These are phyloP conservation scores for Drosophila sulfurigaster DNA, from an alignment of 1,140 invertebrate genomes.

Conservation along the genomic window DNA sequence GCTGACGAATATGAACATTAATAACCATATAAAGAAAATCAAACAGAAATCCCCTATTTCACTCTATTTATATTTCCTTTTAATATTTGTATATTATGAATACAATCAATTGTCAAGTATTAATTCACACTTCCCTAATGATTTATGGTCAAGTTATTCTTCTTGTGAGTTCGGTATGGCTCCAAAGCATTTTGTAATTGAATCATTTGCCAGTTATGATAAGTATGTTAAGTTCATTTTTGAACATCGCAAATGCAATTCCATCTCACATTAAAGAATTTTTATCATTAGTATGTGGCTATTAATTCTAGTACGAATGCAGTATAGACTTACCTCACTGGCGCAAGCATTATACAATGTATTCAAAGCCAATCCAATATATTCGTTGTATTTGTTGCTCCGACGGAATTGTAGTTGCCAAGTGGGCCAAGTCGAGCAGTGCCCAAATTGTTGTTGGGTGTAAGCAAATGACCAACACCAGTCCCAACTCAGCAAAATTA, in stretches of 20 bases:
- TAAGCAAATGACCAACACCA: slow-evolving; percentile 23
- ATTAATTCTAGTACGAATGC: neutral
- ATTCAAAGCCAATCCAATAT: slow-evolving; percentile 60
- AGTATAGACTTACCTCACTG: slow-evolving; percentile 68
- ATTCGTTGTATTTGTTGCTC: slow-evolving; percentile 20
- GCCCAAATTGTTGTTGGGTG: slow-evolving; percentile 24
- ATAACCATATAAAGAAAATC: slow-evolving; percentile 30
- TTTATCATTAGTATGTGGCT: neutral
- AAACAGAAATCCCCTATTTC: slow-evolving; percentile 30
- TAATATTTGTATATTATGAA: too few relatives aligned
- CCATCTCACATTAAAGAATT: neutral
- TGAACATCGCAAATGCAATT: slow-evolving; percentile 14
- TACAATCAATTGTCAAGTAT: slow-evolving; percentile 16
- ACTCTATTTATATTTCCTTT: neutral
- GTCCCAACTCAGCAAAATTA: slow-evolving; percentile 59
- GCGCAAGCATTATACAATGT: slow-evolving; percentile 68
- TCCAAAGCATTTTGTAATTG: slow-evolving; percentile 58
- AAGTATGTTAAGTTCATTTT: slow-evolving; percentile 33
- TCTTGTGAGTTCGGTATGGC: slow-evolving; percentile 20
- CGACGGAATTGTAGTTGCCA: slow-evolving; percentile 4
- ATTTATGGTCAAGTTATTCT: slow-evolving; percentile 47
- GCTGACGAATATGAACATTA: neutral
- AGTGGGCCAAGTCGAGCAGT: slow-evolving; percentile 10
- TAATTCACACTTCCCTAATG: slow-evolving; percentile 44
- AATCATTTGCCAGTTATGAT: slow-evolving; percentile 50